Base-by-base conservation (phyloP, 1,140 invertebrate genomes). In the Acromyrmex heyeri region DNA sequence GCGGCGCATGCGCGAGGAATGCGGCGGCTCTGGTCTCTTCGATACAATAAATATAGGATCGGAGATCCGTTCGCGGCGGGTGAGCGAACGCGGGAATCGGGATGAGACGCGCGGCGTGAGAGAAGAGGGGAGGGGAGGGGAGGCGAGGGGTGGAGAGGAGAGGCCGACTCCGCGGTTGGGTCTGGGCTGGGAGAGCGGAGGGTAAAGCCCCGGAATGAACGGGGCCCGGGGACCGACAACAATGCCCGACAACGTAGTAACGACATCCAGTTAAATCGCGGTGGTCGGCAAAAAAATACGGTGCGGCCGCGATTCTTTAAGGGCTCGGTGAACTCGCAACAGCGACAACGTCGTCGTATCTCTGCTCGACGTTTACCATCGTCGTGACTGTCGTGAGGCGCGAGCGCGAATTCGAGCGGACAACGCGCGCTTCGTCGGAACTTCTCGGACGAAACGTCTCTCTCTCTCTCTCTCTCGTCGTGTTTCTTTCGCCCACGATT, bases 21-120 rank as follows among this genome's bases (percentile, higher is more conserved):
- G 94, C 92, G 90, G 88, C 90, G 93, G 89, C 90, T 92, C 88
- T 89, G 82, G 88, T 92, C 90, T 93, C 86, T 81, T 90, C 91
- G 93, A 94, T 94, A 93, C 94, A 94, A 94, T 94, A 94, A 94
- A 94, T 94, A 93, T 92, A 93, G 92, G 92, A 93, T 94, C 89
- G 89, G 72, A 59, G 87, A 89, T 89, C 21, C 21, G 21, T 21
- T 21, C 88, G 86, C 38, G 38, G 85, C 89, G 88, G 48, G 38
- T 44, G 48, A 88, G 72, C 53, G 86, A 81, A 79, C 30, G 27
- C 48, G 38, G 27, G 10, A 65, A 34, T 34, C 30, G 30, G 30
- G 30, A 34, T 34, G 30, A 34, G 12, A 4, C 34, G 62, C 18
- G 69, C 65, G 79, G 78, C 59, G 78, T 27, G 48, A 67, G 77